A percentile compares a stretch with the other conserved stretches of the same genome.
Conservation (phyloP, 1,140 invertebrate genomes). For the Dreissena polymorpha region DNA sequence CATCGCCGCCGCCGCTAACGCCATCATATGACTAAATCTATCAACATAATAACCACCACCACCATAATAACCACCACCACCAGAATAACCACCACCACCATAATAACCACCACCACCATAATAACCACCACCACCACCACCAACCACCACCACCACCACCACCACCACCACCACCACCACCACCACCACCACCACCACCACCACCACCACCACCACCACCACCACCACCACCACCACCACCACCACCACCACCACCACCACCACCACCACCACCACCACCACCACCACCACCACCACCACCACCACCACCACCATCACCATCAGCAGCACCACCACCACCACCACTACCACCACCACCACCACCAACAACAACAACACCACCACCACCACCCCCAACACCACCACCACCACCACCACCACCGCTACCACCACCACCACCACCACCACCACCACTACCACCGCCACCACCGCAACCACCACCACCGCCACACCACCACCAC, state of each 20-base stretch:
- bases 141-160: no score
- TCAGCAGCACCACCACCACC: neutral
- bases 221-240: no score
- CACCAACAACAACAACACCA: neutral
- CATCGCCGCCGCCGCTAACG: neutral
- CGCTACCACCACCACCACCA: neutral
- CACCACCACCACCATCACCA: neutral
- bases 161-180: no score
- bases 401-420: no score
- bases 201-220: no score
- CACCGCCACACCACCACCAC: no score
- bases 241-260: constrained; percentile 8
- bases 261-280: neutral
- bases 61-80: no score
- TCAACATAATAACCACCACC: neutral
- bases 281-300: neutral
- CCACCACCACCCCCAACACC: neutral
- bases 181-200: no score
- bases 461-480: no score
- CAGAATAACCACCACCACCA: no score
- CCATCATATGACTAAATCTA: neutral
- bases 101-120: no score
- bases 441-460: neutral
- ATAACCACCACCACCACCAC: no score
- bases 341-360: neutral